Evolutionary conservation across 2,797 vertebrate species (phyloP).

Genomic region (Thripadectes ignobilis): DNA sequence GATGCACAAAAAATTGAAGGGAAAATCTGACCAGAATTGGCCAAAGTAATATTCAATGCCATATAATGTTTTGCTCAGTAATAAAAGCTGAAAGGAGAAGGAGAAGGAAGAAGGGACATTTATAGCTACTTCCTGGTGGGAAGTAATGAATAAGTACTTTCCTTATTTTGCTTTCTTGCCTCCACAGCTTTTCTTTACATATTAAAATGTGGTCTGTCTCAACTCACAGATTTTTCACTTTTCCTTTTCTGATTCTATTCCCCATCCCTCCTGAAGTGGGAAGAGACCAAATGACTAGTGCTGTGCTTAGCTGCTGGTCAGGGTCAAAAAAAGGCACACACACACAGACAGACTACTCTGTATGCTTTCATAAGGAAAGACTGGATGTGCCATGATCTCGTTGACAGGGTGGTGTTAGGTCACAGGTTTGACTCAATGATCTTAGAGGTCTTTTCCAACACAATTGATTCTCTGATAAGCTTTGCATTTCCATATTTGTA

Average conservation of each 20-base stretch:
- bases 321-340: background rate
- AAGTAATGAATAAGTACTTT: background rate
- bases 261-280: background rate
- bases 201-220: background rate
- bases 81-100: background rate
- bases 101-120: background rate
- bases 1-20: background rate
- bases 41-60: background rate
- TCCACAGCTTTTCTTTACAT: background rate
- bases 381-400: no score
- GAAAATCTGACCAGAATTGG: background rate
- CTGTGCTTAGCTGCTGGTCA: background rate
- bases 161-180: background rate
- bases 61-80: background rate
- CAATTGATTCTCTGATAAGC: background rate
- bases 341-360: accelerated
- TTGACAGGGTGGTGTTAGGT: background rate
- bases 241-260: background rate
- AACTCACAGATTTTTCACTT: background rate
- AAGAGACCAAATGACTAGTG: background rate
- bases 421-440: background rate
- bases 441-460: background rate
- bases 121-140: background rate
- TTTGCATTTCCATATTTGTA: background rate
- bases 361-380: background rate